Conservation (phyloP, 2,888 invertebrate genomes). For the Tineola bisselliella region DNA sequence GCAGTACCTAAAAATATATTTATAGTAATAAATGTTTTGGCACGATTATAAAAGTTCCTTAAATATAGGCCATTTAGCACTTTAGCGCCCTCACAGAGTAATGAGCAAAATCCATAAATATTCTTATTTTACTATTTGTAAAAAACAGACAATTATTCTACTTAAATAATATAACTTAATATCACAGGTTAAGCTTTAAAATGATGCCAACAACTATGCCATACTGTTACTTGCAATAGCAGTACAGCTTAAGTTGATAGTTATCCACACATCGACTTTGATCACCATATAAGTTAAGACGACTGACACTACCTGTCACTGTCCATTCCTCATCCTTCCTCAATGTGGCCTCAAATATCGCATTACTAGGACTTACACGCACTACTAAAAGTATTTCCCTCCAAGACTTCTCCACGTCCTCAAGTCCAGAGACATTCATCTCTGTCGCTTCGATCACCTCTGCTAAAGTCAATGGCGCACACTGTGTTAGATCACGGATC, state of each 20-base stretch:
- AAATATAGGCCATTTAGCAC: neutral
- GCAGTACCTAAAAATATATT: neutral
- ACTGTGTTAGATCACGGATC: constrained; percentile 70
- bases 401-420: constrained; percentile 46
- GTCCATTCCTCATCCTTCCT: constrained; percentile 42
- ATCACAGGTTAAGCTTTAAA: constrained; percentile 1
- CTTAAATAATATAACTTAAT: neutral
- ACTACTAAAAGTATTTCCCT: constrained; percentile 72
- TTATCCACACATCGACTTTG: constrained; percentile 82
- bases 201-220: neutral
- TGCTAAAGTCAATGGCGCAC: constrained; percentile 71
- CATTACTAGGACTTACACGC: constrained; percentile 73
- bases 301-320: constrained; percentile 77
- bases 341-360: constrained; percentile 83
- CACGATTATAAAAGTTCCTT: neutral
- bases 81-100: neutral
- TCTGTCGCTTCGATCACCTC: constrained; percentile 74
- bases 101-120: neutral
- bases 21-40: neutral
- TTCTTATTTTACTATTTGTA: neutral
- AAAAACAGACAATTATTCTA: neutral
- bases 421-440: constrained; percentile 48
- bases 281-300: constrained; percentile 82
- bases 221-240: constrained; percentile 67
- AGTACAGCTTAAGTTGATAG: constrained; percentile 79